Evolutionary conservation across 2,113 vertebrate genomes (phyloP).

Genomic region (Podocnemis expansa): DNA sequence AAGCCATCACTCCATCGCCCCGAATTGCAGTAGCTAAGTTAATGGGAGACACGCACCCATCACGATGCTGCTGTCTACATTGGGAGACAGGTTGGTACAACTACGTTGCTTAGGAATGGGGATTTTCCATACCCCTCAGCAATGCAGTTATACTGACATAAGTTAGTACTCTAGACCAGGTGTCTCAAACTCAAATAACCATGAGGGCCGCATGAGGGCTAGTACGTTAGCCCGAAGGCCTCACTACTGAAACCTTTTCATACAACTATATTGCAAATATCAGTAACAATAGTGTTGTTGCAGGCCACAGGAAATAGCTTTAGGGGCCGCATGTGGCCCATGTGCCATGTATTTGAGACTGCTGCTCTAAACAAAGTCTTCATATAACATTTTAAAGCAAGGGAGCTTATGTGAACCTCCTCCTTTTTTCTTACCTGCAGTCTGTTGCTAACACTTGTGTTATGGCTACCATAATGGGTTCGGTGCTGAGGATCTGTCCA

Average conservation of each 20-base stretch:
- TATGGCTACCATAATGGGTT: background rate
- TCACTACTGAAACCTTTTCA: no score
- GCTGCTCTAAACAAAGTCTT: no score
- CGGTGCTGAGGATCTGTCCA: no score
- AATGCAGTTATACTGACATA: background rate
- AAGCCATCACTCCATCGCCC: background rate
- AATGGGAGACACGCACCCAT: background rate
- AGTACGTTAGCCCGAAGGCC: no score
- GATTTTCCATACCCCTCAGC: background rate
- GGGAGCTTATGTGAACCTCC: fast-evolving
- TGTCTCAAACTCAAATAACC: no score
- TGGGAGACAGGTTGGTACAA: background rate
- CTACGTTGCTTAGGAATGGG: background rate
- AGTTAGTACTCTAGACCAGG: background rate
- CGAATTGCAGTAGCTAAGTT: background rate
- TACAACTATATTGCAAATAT: no score
- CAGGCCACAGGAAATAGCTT: no score
- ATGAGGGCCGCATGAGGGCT: no score
- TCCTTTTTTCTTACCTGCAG: background rate
- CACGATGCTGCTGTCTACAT: background rate
- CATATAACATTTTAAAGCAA: background rate
- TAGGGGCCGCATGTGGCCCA: no score
- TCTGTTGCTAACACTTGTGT: background rate
- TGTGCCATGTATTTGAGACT: no score
- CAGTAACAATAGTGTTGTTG: no score